These are phyloP conservation scores for Anoplius nigerrimus DNA, from an alignment of 2,888 invertebrate species.

Conservation along the genomic window DNA sequence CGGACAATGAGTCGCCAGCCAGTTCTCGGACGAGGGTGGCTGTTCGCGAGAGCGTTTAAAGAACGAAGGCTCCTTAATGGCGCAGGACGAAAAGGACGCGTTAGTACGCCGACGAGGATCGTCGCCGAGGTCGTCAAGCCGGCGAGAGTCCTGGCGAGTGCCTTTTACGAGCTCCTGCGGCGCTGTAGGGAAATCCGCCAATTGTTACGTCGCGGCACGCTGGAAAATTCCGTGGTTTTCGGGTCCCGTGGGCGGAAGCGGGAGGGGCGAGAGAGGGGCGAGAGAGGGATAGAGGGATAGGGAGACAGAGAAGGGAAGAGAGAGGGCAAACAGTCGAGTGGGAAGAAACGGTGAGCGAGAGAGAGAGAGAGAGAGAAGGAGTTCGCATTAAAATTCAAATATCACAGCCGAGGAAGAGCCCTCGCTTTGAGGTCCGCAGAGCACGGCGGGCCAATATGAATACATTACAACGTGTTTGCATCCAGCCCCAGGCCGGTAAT, in stretches of 20 bases:
- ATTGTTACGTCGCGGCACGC: constrained; percentile 40
- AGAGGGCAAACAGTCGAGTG: background rate
- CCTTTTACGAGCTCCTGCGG: constrained; percentile 26
- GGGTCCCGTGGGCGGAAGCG: constrained; percentile 20
- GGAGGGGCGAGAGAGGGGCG: background rate
- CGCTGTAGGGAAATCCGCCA: constrained; percentile 46
- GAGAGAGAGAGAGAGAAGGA: constrained; percentile 4
- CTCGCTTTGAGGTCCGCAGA: constrained; percentile 54
- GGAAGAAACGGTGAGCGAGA: constrained; percentile 2
- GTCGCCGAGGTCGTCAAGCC: background rate
- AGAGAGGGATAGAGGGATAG: background rate
- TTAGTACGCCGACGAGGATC: background rate
- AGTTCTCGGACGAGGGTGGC: too few relatives aligned
- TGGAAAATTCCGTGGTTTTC: constrained; percentile 36
- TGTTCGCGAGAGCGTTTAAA: too few relatives aligned
- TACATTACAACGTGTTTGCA: constrained; percentile 68
- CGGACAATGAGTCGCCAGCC: too few relatives aligned
- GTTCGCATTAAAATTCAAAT: constrained; percentile 66
- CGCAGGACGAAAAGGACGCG: constrained; percentile 1
- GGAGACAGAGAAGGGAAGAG: background rate
- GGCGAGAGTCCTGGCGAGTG: background rate
- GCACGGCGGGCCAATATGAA: constrained; percentile 65
- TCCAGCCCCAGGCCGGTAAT: constrained; percentile 62
- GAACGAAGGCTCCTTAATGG: background rate
- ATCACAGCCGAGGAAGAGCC: constrained; percentile 53